Percentiles rank a stretch among this genome's conserved stretches.
Conservation (phyloP, 2,113 vertebrate genomes). For the Dipodomys stephensi region DNA sequence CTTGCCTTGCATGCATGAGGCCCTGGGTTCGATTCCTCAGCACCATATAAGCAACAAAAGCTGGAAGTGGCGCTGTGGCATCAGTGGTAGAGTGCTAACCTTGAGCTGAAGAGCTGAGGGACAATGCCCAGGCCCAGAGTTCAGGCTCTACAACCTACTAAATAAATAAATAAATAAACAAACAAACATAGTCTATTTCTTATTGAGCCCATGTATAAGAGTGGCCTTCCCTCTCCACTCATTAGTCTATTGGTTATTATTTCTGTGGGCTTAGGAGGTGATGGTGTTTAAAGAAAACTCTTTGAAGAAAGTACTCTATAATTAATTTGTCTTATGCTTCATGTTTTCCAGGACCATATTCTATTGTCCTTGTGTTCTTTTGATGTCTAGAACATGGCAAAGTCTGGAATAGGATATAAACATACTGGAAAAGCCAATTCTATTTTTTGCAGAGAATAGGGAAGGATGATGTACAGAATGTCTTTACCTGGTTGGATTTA, state of each 20-base stretch:
- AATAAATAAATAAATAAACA: no score
- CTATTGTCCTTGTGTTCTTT: slow-evolving; percentile 5
- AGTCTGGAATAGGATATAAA: slow-evolving; percentile 55
- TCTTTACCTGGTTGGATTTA: slow-evolving; percentile 82
- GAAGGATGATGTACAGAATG: slow-evolving; percentile 79
- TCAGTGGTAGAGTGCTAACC: no score
- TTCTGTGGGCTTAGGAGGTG: not conserved
- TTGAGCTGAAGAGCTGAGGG: no score
- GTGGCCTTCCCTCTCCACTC: not conserved
- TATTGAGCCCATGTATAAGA: not conserved
- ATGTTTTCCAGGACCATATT: not conserved
- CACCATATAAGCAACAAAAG: no score
- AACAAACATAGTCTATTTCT: not conserved
- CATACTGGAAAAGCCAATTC: slow-evolving; percentile 1
- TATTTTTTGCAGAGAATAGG: slow-evolving; percentile 75
- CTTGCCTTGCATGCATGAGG: no score
- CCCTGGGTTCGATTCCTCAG: no score
- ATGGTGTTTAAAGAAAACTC: slow-evolving; percentile 32
- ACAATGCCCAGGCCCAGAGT: no score
- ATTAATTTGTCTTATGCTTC: slow-evolving; percentile 37
- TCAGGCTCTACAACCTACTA: no score
- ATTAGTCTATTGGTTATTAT: not conserved
- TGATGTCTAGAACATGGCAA: not conserved
- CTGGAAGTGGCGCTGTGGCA: no score
- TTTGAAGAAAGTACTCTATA: slow-evolving; percentile 14